Conservation (phyloP, 2,888 invertebrate genomes). For the Drosophila buzzatii region DNA sequence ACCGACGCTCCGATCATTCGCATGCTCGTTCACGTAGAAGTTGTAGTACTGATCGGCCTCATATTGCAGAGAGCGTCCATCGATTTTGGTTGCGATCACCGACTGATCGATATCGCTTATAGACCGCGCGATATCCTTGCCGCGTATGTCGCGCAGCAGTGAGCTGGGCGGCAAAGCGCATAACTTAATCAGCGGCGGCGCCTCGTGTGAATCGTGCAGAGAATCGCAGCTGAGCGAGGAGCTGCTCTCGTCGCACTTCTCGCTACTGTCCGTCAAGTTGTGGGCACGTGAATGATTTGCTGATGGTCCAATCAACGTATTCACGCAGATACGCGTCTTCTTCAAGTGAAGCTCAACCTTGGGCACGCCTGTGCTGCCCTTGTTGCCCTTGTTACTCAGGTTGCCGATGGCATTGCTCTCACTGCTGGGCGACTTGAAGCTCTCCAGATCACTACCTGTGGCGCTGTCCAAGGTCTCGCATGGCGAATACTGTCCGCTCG, state of each 20-base stretch:
- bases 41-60: constrained; percentile 93
- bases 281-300: constrained; percentile 86
- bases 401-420: constrained; percentile 68
- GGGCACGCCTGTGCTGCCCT: constrained; percentile 49
- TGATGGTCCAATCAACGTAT: constrained; percentile 84
- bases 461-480: constrained; percentile 93
- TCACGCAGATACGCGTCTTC: constrained; percentile 79
- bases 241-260: constrained; percentile 87
- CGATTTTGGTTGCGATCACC: constrained; percentile 74
- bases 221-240: constrained; percentile 94
- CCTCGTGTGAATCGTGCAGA: constrained; percentile 89
- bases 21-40: constrained; percentile 91
- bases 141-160: constrained; percentile 89
- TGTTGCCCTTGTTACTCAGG: constrained; percentile 75
- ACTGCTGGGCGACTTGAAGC: constrained; percentile 60
- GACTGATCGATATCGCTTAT: background rate
- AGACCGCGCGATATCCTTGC: constrained; percentile 85
- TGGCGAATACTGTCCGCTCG: constrained; percentile 93
- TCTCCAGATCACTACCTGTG: constrained; percentile 93
- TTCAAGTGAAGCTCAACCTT: constrained; percentile 85
- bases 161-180: constrained; percentile 86
- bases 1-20: constrained; percentile 76
- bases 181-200: constrained; percentile 60
- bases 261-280: constrained; percentile 89
- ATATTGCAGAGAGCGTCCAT: constrained; percentile 85